These are phyloP conservation scores for Novumbra hubbsi DNA, from an alignment of 2,797 vertebrate species.

Conservation along the genomic window DNA sequence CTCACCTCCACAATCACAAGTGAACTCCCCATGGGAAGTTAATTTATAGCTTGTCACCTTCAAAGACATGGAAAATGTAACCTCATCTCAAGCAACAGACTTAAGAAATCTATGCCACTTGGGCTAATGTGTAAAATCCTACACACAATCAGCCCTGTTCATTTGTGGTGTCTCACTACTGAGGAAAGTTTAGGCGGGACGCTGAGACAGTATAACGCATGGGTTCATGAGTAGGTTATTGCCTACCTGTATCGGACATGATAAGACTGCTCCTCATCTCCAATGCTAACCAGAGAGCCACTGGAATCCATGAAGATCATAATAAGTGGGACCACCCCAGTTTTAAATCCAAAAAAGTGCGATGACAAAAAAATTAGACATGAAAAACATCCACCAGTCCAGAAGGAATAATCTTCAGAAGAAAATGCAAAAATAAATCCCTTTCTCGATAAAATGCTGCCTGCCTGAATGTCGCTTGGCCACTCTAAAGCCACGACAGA, in stretches of 20 bases:
- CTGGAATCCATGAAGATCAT: constrained; percentile 86
- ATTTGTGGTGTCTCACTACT: not conserved
- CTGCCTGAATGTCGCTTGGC: constrained; percentile 28
- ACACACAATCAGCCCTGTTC: not conserved
- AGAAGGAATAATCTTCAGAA: not conserved
- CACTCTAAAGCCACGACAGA: constrained; percentile 8
- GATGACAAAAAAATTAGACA: constrained; percentile 20
- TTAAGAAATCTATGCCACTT: not conserved
- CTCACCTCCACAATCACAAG: too few species aligned
- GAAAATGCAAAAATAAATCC: constrained; percentile 29
- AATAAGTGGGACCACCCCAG: constrained; percentile 75
- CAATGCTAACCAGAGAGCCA: constrained; percentile 82
- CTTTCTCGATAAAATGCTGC: constrained; percentile 21
- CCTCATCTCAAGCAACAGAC: not conserved
- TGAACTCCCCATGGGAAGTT: too few species aligned
- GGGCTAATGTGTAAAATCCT: not conserved
- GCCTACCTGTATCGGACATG: constrained; percentile 98
- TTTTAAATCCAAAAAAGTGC: constrained; percentile 59
- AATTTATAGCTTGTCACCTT: not conserved
- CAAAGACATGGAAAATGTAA: constrained; percentile 9
- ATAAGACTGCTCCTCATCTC: constrained; percentile 82
- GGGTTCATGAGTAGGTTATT: not conserved
- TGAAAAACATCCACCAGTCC: not conserved
- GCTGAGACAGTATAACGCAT: not conserved
- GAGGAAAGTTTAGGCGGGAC: not conserved